phyloP scores from a whole-genome alignment of 2,797 vertebrate species.

The Natrix natrix region DNA sequence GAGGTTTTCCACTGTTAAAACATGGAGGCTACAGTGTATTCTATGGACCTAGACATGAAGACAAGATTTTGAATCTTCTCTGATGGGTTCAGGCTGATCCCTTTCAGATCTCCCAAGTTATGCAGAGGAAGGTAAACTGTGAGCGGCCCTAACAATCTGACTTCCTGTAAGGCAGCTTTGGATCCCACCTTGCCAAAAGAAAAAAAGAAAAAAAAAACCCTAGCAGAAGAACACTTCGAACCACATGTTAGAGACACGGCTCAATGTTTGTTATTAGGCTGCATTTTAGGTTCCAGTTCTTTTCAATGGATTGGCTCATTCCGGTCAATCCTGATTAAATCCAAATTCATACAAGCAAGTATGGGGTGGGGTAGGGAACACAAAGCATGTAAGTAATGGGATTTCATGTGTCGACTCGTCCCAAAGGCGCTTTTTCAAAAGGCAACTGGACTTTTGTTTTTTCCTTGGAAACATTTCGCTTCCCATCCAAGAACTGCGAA shows the following conservation, averaged over 20 bases:
- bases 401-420: too few relatives aligned
- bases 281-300: too few relatives aligned
- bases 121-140: background rate
- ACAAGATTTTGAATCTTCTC: background rate
- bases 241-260: too few relatives aligned
- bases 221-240: background rate
- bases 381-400: too few relatives aligned
- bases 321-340: too few relatives aligned
- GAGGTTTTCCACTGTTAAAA: background rate
- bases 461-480: background rate
- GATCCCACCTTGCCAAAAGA: constrained; percentile 30
- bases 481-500: background rate
- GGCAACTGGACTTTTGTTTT: background rate
- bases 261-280: background rate
- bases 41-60: too few relatives aligned
- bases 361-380: too few relatives aligned
- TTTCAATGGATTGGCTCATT: too few relatives aligned
- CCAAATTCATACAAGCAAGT: too few relatives aligned
- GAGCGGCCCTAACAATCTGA: background rate
- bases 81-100: background rate
- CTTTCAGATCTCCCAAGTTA: background rate
- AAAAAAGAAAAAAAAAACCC: background rate
- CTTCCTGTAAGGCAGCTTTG: background rate
- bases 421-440: too few relatives aligned
- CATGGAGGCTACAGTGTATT: too few relatives aligned